Evolutionary conservation across 2,797 vertebrate genomes (phyloP).

Genomic region (Pipistrellus kuhlii): DNA sequence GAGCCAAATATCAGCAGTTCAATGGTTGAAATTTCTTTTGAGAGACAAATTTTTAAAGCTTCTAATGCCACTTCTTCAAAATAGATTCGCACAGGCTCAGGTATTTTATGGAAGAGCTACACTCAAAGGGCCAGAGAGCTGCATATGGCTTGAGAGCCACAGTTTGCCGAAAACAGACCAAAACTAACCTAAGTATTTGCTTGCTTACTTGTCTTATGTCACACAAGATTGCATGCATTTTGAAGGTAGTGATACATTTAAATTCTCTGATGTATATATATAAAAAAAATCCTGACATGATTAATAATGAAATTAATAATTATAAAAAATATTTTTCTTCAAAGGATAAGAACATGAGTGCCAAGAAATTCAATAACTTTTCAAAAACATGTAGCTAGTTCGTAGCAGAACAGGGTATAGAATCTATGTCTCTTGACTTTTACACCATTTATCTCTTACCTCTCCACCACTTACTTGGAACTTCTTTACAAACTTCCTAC

Average conservation of each 20-base stretch:
- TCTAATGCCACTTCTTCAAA: no score
- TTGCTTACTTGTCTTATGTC: not conserved
- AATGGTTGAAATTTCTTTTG: no score
- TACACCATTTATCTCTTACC: not conserved
- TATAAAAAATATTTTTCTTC: not conserved
- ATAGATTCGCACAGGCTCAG: no score
- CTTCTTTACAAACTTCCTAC: not conserved
- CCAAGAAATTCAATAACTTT: not conserved
- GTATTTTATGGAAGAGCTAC: no score
- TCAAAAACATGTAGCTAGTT: not conserved
- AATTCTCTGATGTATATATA: not conserved
- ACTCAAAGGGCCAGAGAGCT: no score
- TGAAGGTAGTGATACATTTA: not conserved
- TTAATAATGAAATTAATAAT: slow-evolving; percentile 21
- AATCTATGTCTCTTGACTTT: not conserved
- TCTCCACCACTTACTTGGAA: not conserved
- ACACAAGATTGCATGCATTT: not conserved
- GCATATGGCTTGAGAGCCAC: no score
- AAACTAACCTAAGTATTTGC: not conserved
- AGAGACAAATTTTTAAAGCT: no score
- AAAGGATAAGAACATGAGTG: not conserved
- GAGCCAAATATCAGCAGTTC: no score
- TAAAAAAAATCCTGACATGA: not conserved
- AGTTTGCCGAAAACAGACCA: no score
- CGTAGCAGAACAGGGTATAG: not conserved